Evolutionary conservation across 35 echinoderm and acorn worm genomes (phyloP), one percentile per base, ranked within the genome.

Genomic region (Lytechinus pictus): DNA sequence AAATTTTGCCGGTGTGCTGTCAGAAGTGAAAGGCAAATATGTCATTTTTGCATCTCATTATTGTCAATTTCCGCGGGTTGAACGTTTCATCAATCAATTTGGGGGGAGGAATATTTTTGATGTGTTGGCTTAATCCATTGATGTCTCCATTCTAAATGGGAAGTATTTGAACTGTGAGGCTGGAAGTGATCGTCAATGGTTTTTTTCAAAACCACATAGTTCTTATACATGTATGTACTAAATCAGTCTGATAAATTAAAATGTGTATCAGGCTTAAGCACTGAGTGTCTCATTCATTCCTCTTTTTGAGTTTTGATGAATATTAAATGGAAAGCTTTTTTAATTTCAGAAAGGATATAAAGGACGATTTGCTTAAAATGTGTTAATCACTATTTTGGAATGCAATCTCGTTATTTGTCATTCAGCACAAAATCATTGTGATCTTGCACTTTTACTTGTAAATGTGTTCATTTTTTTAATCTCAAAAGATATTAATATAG

Each of bases 11-110:
- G 66, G 66, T 79, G 66, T 24, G 19, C 19, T 16, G 66, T n/a
- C 66, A 16, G 61, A 71, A 79, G 66, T 24, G 66, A 79, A 58
- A 4, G n/a, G 66, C 66, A 79, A n/a, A 79, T 24, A 79, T 79
- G 66, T 79, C 66, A 79, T 79, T 79, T 79, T 79, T 79, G 66
- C 66, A 79, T 79, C 66, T 79, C 66, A 79, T 79, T 79, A 79
- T 79, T 24, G 21, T 24, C 66, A 79, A 79, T 79, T 6, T 79
- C 21, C 19, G 66, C n/a, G 4, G 8, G 12, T 79, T 79, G 66
- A 79, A n/a, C 21, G 66, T 79, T 79, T 24, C 66, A 79, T 79
- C 66, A 79, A 79, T 79, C 66, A 79, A 79, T 79, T 79, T 79
- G 4, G 66, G 66, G 66, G 66, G 19, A 79, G 16, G 66, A 79